These are phyloP conservation scores for Lasioglossum lativentre DNA, from an alignment of 2,888 invertebrate species.

Conservation along the genomic window DNA sequence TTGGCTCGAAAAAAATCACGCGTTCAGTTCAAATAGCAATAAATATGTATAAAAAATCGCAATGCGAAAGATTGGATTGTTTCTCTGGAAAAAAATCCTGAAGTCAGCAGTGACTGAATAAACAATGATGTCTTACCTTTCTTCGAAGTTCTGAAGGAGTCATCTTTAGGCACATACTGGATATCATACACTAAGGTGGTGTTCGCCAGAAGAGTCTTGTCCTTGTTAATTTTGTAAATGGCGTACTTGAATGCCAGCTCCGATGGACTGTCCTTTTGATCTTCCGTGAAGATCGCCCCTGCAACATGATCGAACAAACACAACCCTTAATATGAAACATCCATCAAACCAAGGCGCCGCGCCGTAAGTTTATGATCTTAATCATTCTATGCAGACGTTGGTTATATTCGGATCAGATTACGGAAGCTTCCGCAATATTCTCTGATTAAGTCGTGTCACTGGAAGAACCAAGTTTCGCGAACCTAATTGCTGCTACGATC, in stretches of 20 bases:
- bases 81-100: too few species aligned
- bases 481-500: not conserved
- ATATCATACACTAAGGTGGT: constrained; percentile 97
- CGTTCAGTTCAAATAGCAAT: too few species aligned
- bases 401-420: not conserved
- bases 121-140: constrained; percentile 88
- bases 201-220: constrained; percentile 92
- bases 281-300: constrained; percentile 97
- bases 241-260: constrained; percentile 98
- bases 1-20: too few species aligned
- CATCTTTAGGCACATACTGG: constrained; percentile 94
- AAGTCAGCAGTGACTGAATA: too few species aligned
- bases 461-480: constrained; percentile 6
- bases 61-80: too few species aligned
- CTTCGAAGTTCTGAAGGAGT: constrained; percentile 96
- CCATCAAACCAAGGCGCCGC: not conserved
- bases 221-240: constrained; percentile 96
- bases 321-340: not conserved
- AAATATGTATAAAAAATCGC: too few species aligned
- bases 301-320: constrained; percentile 70
- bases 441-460: not conserved
- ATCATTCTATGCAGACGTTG: not conserved
- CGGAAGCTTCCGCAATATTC: not conserved
- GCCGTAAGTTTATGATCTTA: not conserved
- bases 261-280: constrained; percentile 93